Base-by-base conservation (phyloP, 2,113 vertebrate genomes). In the Myanophis thanlyinensis region DNA sequence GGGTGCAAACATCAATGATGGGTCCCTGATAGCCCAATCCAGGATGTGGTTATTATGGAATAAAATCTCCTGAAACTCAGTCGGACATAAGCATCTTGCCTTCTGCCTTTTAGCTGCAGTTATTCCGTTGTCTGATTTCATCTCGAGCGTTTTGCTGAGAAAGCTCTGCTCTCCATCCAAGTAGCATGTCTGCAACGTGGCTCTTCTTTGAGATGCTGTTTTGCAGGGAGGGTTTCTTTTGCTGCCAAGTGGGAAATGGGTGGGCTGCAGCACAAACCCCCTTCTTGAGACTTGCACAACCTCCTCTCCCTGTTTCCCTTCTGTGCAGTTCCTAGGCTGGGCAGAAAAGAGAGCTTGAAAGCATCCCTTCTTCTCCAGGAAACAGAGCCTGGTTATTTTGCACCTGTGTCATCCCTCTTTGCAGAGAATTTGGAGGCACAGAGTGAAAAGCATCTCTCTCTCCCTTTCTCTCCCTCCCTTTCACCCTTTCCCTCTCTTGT, bases 121-220 rank as follows among this genome's bases (percentile, higher is more conserved):
- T n/a, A 48, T 54, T 88, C 53, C 8, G 20, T 53, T 89, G 8
- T 12, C 10, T 40, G 23, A 59, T 40, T 59, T 59, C 44, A 62
- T 85, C 35, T 30, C 27, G 47, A 3, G 20, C 23, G 18, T 54
- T 92, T 47, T n/a, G 13, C 5, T 90, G 46, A n/a, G 46, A 20
- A 20, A 46, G 67, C 1, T 1, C 18, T 87, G 80, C 35, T 85
- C 95, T 12, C 67, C 93, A 62, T 92, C 91, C 13, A 46, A 85
- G 27, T 92, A 40, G 15, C n/a, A 27, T 80, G 87, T 54, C 88
- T 94, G 92, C 87, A 85, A 73, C 97, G 96, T 96, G 95, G 96
- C 96, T 95, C 96, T 97, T 97, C 95, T 96, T 44, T 40, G 49
- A 59, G 85, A 80, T 7, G 88, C 73, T 92, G 92, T 85, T 73